phyloP scores from a whole-genome alignment of 2,797 vertebrate genomes.

The Orestias chungarensis region DNA sequence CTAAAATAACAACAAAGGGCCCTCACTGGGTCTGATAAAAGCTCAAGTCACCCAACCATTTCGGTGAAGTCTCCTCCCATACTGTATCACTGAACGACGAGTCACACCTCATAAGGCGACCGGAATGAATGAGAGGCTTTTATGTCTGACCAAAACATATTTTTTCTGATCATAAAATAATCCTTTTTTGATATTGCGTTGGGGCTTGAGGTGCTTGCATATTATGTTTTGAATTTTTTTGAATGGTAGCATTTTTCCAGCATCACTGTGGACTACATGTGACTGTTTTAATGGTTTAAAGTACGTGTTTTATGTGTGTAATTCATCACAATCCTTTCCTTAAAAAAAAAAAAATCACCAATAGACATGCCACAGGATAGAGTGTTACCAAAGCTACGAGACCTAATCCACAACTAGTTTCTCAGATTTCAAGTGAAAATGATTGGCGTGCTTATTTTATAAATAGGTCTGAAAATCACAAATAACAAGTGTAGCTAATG shows the following conservation, averaged over 20 bases:
- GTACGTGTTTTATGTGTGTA: background rate
- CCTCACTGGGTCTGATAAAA: slow-evolving; percentile 80
- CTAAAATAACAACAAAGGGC: slow-evolving; percentile 83
- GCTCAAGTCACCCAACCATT: slow-evolving; percentile 78
- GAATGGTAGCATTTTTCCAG: background rate
- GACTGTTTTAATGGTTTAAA: background rate
- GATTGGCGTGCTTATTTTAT: background rate
- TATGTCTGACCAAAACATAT: slow-evolving; percentile 68
- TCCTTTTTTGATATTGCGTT: slow-evolving; percentile 27
- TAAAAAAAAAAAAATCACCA: background rate
- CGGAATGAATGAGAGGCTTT: slow-evolving; percentile 44
- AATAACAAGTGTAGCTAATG: background rate
- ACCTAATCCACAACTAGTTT: background rate
- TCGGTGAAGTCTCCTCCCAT: slow-evolving; percentile 68
- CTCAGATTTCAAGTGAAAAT: background rate
- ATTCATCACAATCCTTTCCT: background rate
- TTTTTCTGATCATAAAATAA: slow-evolving; percentile 56
- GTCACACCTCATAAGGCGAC: slow-evolving; percentile 57
- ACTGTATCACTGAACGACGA: slow-evolving; percentile 67
- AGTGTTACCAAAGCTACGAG: background rate
- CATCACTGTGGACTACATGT: background rate
- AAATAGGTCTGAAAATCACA: background rate
- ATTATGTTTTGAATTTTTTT: background rate
- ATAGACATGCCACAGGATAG: background rate
- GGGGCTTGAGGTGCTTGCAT: slow-evolving; percentile 21